Evolutionary conservation across 2,797 vertebrate genomes (phyloP).

Genomic region (Novumbra hubbsi): DNA sequence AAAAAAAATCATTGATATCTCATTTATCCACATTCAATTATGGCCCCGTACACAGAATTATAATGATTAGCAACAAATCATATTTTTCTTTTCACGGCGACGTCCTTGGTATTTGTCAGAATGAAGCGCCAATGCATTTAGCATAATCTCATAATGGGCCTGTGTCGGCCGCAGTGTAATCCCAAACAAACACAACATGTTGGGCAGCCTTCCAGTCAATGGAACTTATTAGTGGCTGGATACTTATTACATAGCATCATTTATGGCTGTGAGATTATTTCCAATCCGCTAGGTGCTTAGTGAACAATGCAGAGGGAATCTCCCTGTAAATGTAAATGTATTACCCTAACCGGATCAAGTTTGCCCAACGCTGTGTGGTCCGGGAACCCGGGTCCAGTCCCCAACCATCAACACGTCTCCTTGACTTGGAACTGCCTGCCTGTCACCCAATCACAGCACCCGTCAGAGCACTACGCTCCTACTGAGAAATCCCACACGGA

Average conservation of each 20-base stretch:
- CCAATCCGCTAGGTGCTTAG: slow-evolving; percentile 46
- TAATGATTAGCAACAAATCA: slow-evolving; percentile 48
- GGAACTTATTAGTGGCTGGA: slow-evolving; percentile 38
- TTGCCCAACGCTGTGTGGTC: slow-evolving; percentile 29
- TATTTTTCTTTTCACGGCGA: slow-evolving; percentile 39
- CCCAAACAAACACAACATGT: slow-evolving; percentile 45
- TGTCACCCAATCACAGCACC: not conserved
- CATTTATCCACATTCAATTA: slow-evolving; percentile 41
- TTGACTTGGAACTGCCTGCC: not conserved
- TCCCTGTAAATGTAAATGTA: slow-evolving; percentile 37
- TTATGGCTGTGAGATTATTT: slow-evolving; percentile 47
- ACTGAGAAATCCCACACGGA: not conserved
- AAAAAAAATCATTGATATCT: slow-evolving; percentile 37
- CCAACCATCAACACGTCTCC: not conserved
- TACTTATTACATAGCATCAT: slow-evolving; percentile 49
- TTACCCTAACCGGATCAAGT: slow-evolving; percentile 35
- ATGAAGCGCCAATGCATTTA: slow-evolving; percentile 39
- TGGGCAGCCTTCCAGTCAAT: slow-evolving; percentile 50
- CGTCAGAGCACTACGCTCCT: not conserved
- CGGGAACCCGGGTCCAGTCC: slow-evolving; percentile 20
- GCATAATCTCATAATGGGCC: slow-evolving; percentile 53
- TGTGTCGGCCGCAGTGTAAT: slow-evolving; percentile 33
- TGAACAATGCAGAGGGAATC: slow-evolving; percentile 31
- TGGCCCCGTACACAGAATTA: slow-evolving; percentile 30
- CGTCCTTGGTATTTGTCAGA: slow-evolving; percentile 43